phyloP scores from a whole-genome alignment of 2,113 vertebrate species.

The Myrmophylax atrothorax region DNA sequence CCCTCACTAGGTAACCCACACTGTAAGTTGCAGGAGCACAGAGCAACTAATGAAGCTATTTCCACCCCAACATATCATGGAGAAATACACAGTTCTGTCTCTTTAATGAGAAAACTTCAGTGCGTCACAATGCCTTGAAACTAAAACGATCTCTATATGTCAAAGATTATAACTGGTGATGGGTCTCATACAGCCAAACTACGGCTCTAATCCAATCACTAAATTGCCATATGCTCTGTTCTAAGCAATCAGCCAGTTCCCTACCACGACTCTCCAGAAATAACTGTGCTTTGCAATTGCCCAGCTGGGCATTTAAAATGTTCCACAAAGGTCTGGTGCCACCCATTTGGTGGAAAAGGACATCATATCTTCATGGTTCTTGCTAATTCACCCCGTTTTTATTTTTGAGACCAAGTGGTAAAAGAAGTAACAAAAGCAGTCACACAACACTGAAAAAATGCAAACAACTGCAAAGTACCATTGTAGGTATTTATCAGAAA shows the following conservation, averaged over 20 bases:
- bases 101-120: neutral
- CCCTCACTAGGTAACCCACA: neutral
- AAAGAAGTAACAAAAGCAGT: neutral
- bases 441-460: neutral
- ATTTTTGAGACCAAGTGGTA: neutral
- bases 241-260: slow-evolving; percentile 41
- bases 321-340: neutral
- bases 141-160: neutral
- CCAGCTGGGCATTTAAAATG: slow-evolving; percentile 34
- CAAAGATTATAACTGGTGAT: neutral
- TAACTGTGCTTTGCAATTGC: slow-evolving; percentile 27
- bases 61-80: neutral
- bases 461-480: neutral
- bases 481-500: neutral
- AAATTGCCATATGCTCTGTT: slow-evolving; percentile 56
- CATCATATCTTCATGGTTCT: neutral
- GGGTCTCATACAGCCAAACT: slow-evolving; percentile 1
- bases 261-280: slow-evolving; percentile 41
- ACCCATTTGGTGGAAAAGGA: neutral
- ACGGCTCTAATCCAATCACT: neutral
- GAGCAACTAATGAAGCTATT: neutral
- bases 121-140: neutral
- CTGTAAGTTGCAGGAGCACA: neutral
- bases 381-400: neutral
- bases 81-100: neutral